phyloP scores from a whole-genome alignment of 2,113 vertebrate species.

The Amphiprion percula region DNA sequence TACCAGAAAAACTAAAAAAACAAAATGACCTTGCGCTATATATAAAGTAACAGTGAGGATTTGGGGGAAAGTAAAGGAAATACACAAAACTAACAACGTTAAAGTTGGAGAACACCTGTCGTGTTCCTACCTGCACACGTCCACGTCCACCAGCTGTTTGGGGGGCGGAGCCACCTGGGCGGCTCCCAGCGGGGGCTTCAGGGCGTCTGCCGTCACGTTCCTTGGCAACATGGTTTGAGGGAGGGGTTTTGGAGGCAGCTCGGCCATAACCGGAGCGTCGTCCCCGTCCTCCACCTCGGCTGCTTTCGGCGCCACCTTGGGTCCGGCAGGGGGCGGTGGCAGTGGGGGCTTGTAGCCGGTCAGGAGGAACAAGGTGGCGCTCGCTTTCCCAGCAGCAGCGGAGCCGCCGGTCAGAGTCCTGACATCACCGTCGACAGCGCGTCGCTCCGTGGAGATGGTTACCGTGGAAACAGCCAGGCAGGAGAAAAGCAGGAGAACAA shows the following conservation, averaged over 20 bases:
- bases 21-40: too few relatives aligned
- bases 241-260: constrained; percentile 81
- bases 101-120: neutral
- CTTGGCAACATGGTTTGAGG: constrained; percentile 85
- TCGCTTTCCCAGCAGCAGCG: constrained; percentile 38
- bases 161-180: constrained; percentile 85
- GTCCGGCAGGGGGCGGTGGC: constrained; percentile 39
- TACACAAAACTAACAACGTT: neutral
- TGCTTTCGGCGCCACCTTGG: constrained; percentile 63
- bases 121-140: constrained; percentile 84
- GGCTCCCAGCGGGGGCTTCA: constrained; percentile 84
- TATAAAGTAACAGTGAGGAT: too few relatives aligned
- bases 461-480: constrained; percentile 73
- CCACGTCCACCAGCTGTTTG: constrained; percentile 85
- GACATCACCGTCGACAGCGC: neutral
- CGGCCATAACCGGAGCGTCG: constrained; percentile 41
- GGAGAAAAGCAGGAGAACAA: constrained; percentile 64
- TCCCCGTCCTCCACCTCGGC: constrained; percentile 73
- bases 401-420: constrained; percentile 27
- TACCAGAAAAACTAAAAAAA: too few relatives aligned
- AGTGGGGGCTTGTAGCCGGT: constrained; percentile 68
- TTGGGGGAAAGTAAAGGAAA: too few relatives aligned
- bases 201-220: constrained; percentile 81
- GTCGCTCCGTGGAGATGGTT: constrained; percentile 63
- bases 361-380: constrained; percentile 76